Evolutionary conservation across 2,888 invertebrate genomes (phyloP).

Genomic region (Agrochola litura): DNA sequence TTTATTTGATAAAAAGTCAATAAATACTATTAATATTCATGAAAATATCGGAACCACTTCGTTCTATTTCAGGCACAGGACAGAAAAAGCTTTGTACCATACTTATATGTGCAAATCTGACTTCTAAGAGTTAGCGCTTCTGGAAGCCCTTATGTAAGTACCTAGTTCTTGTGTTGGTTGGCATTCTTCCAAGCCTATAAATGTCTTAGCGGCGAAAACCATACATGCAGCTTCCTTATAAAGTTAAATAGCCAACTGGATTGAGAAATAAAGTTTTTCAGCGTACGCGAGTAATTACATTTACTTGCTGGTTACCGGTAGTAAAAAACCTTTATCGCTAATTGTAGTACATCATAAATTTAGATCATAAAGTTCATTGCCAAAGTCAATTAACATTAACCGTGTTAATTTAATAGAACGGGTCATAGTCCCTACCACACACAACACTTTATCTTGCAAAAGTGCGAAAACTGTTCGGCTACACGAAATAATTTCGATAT

Average conservation of each 20-base stretch:
- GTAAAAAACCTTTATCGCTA: slow-evolving; percentile 37
- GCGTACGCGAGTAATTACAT: neutral
- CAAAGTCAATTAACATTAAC: slow-evolving; percentile 71
- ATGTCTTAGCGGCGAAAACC: slow-evolving; percentile 76
- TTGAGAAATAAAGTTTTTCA: slow-evolving; percentile 51
- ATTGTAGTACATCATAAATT: slow-evolving; percentile 55
- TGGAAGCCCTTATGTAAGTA: slow-evolving; percentile 75
- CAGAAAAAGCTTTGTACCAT: slow-evolving; percentile 49
- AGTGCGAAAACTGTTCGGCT: neutral
- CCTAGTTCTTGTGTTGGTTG: slow-evolving; percentile 73
- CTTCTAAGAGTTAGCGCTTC: slow-evolving; percentile 57
- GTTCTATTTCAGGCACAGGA: slow-evolving; percentile 33
- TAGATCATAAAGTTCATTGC: slow-evolving; percentile 72
- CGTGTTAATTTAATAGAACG: slow-evolving; percentile 63
- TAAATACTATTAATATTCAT: slow-evolving; percentile 2
- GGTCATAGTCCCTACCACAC: slow-evolving; percentile 32
- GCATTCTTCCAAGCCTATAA: slow-evolving; percentile 84
- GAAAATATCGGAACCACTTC: neutral
- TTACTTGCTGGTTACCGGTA: slow-evolving; percentile 2
- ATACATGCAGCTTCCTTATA: slow-evolving; percentile 78
- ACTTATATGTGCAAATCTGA: slow-evolving; percentile 47
- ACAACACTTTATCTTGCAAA: neutral
- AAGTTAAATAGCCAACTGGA: slow-evolving; percentile 59
- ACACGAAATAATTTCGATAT: neutral
- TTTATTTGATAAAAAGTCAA: slow-evolving; percentile 15